Evolutionary conservation across 2,113 vertebrate genomes (phyloP), one percentile per base, ranked within the genome.

Genomic region (Gallinago jamesoni): DNA sequence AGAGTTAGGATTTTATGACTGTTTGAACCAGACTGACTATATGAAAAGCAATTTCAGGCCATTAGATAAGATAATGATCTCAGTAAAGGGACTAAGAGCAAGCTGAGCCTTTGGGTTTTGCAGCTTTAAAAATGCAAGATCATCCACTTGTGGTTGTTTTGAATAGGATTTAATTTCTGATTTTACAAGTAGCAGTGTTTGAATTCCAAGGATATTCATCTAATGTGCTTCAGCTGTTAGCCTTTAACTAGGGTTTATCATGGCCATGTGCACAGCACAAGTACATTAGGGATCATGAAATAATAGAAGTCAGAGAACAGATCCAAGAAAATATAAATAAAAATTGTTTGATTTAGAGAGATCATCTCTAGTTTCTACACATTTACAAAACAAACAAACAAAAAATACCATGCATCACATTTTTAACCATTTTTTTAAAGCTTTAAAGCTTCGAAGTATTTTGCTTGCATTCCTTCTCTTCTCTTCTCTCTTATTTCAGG

Each of bases 11-110:
- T 88, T 94, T 94, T 91, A 85, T 80, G 85, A 84, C 35, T 84
- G 43, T 57, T 78, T 50, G 37, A 92, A 90, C 69, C 21, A 89
- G 66, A 68, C 39, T 62, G 53, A 89, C 41, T 89, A 43, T 76
- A 91, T 62, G 73, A 87, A 95, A 87, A 95, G 74, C 73, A 69
- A 93, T 93, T 93, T 94, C 33, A 92, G 62, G 28, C 39, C 77
- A 92, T 94, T 92, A 94, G 89, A 91, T 41, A 93, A 90, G 70
- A 92, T 91, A 96, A 91, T 75, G 62, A 83, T 69, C 84, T 83
- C 62, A 84, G 56, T 57, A 84, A 87, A 94, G 69, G 52, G 77
- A 92, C 78, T 72, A 72, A 82, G 48, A 94, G n/a, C 21, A 94
- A 90, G 41, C 39, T 72, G 48, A 92, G 55, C 39, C 39, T 80